phyloP scores from a whole-genome alignment of 2,113 vertebrate genomes.

The Argyrosomus japonicus region DNA sequence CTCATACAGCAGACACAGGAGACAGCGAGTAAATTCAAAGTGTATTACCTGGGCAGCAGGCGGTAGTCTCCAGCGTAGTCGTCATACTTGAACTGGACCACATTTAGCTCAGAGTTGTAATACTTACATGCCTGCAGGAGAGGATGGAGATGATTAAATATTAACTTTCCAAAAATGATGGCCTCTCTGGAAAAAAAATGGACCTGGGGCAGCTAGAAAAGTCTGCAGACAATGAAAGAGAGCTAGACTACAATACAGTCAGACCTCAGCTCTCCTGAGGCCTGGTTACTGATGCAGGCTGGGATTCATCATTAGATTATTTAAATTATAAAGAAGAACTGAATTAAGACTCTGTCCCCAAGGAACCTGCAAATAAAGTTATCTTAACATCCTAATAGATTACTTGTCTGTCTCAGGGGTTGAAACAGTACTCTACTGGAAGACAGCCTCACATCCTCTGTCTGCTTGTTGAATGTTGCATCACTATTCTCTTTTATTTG shows the following conservation, averaged over 20 bases:
- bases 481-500: constrained; percentile 5
- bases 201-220: constrained; percentile 20
- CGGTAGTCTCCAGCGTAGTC: constrained; percentile 95
- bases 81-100: constrained; percentile 95
- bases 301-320: constrained; percentile 50
- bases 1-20: background rate
- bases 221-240: constrained; percentile 33
- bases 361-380: constrained; percentile 26
- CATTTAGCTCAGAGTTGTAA: constrained; percentile 94
- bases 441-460: constrained; percentile 50
- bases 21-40: background rate
- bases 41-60: constrained; percentile 91
- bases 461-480: background rate
- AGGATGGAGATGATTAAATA: constrained; percentile 55
- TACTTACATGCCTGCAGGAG: constrained; percentile 92
- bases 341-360: constrained; percentile 39
- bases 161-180: constrained; percentile 39
- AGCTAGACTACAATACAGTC: background rate
- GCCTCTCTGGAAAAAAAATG: constrained; percentile 7
- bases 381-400: constrained; percentile 35
- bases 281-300: constrained; percentile 14
- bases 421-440: constrained; percentile 24
- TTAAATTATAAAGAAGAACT: constrained; percentile 51
- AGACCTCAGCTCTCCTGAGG: constrained; percentile 31
- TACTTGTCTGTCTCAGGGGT: constrained; percentile 27